These are phyloP conservation scores for Parasteatoda tepidariorum DNA, from an alignment of 1,140 invertebrate species.

Conservation along the genomic window DNA sequence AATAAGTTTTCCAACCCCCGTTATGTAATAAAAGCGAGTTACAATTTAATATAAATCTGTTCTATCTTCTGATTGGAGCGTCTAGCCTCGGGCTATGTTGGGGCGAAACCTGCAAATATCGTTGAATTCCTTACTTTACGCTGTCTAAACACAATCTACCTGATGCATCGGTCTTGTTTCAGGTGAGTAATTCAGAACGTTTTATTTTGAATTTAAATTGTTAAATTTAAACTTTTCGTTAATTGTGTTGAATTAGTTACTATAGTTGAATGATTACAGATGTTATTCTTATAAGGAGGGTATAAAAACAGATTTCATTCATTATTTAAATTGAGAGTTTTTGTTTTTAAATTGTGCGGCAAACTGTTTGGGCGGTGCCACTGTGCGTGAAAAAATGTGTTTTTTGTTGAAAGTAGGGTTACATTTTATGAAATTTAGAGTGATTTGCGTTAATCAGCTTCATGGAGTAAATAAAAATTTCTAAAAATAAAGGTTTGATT, in stretches of 20 bases:
- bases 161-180: slow-evolving; percentile 29
- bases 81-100: slow-evolving; percentile 36
- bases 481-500: too few relatives aligned
- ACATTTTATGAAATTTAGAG: not conserved
- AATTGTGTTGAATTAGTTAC: not conserved
- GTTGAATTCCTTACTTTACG: slow-evolving; percentile 40
- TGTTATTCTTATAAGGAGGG: not conserved
- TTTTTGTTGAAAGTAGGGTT: not conserved
- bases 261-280: not conserved
- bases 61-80: not conserved
- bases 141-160: slow-evolving; percentile 33
- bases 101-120: slow-evolving; percentile 24
- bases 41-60: not conserved
- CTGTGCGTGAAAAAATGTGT: not conserved
- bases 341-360: slow-evolving; percentile 18
- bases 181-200: slow-evolving; percentile 13
- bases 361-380: slow-evolving; percentile 3
- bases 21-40: not conserved
- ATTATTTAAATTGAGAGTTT: not conserved
- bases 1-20: not conserved
- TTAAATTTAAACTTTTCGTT: not conserved
- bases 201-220: not conserved
- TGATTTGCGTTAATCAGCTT: not conserved
- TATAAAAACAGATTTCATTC: not conserved
- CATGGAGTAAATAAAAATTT: too few relatives aligned